A percentile compares a stretch with the other conserved stretches of the same genome.
These are phyloP conservation scores for Aegithalos caudatus DNA, from an alignment of 2,113 vertebrate species.

Conservation along the genomic window DNA sequence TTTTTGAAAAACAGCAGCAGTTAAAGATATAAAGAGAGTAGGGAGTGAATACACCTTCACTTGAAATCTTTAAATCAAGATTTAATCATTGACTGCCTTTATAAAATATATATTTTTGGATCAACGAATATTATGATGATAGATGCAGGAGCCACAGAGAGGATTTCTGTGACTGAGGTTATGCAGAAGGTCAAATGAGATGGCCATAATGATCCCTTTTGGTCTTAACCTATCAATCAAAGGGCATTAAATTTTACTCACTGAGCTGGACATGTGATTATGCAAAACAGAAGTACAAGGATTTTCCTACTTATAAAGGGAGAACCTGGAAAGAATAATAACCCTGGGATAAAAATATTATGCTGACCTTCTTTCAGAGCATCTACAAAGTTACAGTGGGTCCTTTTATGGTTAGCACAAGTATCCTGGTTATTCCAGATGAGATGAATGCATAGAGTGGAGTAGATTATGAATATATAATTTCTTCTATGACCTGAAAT, in stretches of 20 bases:
- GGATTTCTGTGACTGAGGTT: not conserved
- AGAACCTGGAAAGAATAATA: conserved; percentile 1
- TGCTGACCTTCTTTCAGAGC: not conserved
- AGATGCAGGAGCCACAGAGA: not conserved
- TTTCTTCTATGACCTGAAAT: not conserved
- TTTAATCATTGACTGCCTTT: not conserved
- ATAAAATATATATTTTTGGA: not conserved
- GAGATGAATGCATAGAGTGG: not conserved
- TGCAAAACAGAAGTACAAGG: not conserved
- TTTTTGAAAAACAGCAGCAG: not conserved
- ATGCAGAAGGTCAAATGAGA: conserved; percentile 3
- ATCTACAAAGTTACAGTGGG: not conserved
- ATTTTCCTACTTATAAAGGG: not conserved
- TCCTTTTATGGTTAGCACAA: not conserved
- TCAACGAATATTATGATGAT: not conserved
- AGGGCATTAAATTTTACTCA: conserved; percentile 31
- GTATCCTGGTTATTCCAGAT: not conserved
- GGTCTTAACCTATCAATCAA: conserved; percentile 28
- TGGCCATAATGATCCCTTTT: not conserved
- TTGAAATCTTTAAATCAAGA: not conserved
- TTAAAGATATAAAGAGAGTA: not conserved
- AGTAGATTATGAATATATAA: not conserved
- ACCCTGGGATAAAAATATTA: not conserved
- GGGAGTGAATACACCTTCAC: not conserved
- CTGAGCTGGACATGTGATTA: conserved; percentile 14